These are phyloP conservation scores for Telenomus remus DNA, from an alignment of 1,140 invertebrate species.

Conservation along the genomic window DNA sequence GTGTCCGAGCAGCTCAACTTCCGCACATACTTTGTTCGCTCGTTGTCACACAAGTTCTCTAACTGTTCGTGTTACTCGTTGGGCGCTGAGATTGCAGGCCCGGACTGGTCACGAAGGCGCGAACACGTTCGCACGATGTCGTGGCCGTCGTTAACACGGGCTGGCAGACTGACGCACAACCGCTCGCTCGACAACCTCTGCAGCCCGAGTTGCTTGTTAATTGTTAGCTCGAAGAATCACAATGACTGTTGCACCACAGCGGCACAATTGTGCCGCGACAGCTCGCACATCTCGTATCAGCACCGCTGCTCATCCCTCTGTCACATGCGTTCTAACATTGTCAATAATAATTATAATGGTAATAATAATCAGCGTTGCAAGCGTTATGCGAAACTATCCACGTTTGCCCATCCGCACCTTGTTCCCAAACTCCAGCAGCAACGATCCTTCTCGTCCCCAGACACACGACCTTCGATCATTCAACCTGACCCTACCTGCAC, in stretches of 20 bases:
- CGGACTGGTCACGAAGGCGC: constrained; percentile 14
- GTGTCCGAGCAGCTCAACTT: constrained; percentile 67
- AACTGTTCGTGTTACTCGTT: constrained; percentile 66
- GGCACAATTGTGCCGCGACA: constrained; percentile 23
- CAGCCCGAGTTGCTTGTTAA: constrained; percentile 35
- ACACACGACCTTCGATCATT: constrained; percentile 75
- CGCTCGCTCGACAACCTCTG: constrained; percentile 26
- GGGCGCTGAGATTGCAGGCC: constrained; percentile 9
- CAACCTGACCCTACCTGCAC: constrained; percentile 78
- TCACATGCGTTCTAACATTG: constrained; percentile 31
- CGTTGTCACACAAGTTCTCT: constrained; percentile 67
- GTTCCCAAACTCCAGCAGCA: constrained; percentile 67
- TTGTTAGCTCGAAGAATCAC: constrained; percentile 41
- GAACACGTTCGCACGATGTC: constrained; percentile 42
- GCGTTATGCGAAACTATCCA: constrained; percentile 38
- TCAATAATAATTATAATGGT: not conserved
- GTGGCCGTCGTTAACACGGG: constrained; percentile 20
- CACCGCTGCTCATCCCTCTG: constrained; percentile 38
- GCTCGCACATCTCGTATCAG: constrained; percentile 20
- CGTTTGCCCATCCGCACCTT: constrained; percentile 51
- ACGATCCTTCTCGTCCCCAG: constrained; percentile 74
- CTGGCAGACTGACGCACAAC: constrained; percentile 13
- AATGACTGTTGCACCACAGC: constrained; percentile 27
- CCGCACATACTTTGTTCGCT: constrained; percentile 65
- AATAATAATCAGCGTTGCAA: constrained; percentile 39